Conservation (phyloP, 92 coral and sea anemone species). For the Chrysogorgia sp. region DNA sequence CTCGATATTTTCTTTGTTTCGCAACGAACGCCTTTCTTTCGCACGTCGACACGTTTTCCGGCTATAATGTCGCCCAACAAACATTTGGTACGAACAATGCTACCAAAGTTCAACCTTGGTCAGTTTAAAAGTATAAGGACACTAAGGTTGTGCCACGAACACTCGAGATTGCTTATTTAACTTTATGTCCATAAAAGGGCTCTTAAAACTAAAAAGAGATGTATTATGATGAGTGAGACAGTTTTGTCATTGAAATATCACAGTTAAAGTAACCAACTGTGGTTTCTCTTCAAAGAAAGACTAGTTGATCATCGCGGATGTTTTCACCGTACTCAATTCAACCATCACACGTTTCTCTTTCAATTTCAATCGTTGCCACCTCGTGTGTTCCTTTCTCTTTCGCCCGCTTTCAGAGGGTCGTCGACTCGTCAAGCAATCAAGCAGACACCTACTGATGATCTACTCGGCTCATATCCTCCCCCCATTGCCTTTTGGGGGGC, state of each 20-base stretch:
- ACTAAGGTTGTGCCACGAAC: background rate
- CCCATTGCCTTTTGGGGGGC: too few species aligned
- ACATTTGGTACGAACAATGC: background rate
- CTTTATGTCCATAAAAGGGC: conserved; percentile 3
- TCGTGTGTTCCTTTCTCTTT: too few species aligned
- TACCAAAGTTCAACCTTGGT: background rate
- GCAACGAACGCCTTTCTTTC: too few species aligned
- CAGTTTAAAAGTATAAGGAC: background rate
- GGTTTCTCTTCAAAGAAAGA: background rate
- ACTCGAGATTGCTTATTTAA: background rate
- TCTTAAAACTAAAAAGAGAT: background rate
- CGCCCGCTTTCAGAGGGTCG: too few species aligned
- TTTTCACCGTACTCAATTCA: too few species aligned
- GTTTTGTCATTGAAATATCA: background rate
- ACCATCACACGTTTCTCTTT: too few species aligned
- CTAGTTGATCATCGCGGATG: too few species aligned
- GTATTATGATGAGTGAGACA: conserved; percentile 12
- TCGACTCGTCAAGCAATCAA: too few species aligned
- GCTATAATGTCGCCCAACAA: conserved; percentile 5
- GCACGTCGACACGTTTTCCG: background rate
- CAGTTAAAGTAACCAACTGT: background rate
- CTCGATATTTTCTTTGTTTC: background rate
- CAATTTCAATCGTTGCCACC: too few species aligned
- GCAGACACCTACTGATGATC: too few species aligned
- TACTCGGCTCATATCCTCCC: too few species aligned